Conservation (phyloP, 2,113 vertebrate genomes). For the Donacobius atricapilla region DNA sequence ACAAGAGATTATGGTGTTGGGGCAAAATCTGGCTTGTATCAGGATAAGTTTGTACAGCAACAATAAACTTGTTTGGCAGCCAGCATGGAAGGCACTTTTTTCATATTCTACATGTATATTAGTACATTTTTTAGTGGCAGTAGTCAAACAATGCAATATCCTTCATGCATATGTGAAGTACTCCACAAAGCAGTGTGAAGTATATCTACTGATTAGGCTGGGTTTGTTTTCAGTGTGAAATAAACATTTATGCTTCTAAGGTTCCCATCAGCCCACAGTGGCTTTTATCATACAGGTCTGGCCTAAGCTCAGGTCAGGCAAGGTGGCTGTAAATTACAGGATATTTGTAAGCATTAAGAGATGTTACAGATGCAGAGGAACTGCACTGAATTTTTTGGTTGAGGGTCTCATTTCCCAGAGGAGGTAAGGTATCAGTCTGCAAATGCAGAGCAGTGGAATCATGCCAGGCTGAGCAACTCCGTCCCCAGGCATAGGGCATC, state of each 20-base stretch:
- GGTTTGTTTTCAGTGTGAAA: neutral
- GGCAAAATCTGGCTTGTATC: neutral
- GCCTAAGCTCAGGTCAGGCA: neutral
- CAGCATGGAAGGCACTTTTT: neutral
- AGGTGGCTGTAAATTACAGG: neutral
- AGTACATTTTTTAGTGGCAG: neutral
- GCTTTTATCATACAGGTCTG: neutral
- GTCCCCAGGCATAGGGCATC: neutral
- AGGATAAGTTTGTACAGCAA: neutral
- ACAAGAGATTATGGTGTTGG: neutral
- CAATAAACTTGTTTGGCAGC: neutral
- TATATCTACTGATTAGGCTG: neutral
- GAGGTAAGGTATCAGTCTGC: neutral
- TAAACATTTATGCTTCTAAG: neutral
- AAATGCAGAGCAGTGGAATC: neutral
- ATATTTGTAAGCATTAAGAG: neutral
- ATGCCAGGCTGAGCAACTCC: neutral
- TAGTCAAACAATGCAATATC: neutral
- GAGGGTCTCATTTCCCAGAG: neutral
- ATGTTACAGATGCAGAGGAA: neutral
- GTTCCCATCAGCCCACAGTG: neutral
- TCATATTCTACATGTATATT: neutral
- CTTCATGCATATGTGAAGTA: neutral
- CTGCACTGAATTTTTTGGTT: neutral
- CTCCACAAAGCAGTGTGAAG: neutral